A percentile compares a stretch with the other conserved stretches of the same genome.
Conservation (phyloP, 2,888 invertebrate species). For the Drosophila neutralis region DNA sequence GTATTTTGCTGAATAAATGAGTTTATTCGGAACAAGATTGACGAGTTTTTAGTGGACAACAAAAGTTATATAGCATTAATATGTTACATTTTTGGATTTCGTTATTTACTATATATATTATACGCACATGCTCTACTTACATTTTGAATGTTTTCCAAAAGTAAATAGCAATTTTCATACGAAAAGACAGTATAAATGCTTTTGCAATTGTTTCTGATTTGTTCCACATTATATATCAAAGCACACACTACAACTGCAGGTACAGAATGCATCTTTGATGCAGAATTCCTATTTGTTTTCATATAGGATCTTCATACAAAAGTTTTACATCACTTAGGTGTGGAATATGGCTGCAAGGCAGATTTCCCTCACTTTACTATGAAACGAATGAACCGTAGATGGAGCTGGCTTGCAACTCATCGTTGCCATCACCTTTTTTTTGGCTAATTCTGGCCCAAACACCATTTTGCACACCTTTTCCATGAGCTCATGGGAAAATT, state of each 20-base stretch:
- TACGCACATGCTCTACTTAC: not conserved
- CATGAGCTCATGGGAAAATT: too few species aligned
- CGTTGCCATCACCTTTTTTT: not conserved
- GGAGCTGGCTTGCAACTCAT: not conserved
- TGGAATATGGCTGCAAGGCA: not conserved
- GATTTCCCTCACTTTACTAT: not conserved
- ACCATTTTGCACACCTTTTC: too few species aligned
- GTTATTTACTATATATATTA: not conserved
- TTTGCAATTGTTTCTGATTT: not conserved
- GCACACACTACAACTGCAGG: not conserved
- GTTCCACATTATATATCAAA: not conserved
- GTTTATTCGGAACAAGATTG: not conserved
- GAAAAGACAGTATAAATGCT: not conserved
- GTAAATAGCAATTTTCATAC: not conserved
- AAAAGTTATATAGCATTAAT: not conserved
- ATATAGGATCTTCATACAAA: not conserved
- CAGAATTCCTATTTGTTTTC: not conserved
- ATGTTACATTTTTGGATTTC: not conserved
- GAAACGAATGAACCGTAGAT: not conserved
- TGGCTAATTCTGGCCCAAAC: not conserved
- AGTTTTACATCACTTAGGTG: not conserved
- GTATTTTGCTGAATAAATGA: not conserved
- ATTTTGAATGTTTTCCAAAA: too few species aligned
- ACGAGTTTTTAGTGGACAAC: not conserved
- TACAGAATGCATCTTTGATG: not conserved